Base-by-base conservation (phyloP, 1,140 invertebrate species). In the Saxidomus purpurata region DNA sequence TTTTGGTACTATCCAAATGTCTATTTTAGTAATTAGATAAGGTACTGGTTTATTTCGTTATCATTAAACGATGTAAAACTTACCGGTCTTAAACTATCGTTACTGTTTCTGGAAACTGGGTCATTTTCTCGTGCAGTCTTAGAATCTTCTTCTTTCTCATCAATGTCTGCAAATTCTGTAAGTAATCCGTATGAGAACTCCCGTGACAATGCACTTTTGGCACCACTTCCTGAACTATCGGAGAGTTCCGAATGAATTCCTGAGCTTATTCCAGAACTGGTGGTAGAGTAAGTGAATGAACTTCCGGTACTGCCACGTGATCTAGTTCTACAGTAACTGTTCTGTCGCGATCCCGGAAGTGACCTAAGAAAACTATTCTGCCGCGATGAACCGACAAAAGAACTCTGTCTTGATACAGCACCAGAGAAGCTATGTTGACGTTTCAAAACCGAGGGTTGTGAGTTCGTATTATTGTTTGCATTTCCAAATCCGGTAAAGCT, bases 261-360 rank as follows among this genome's bases (percentile, higher is more conserved):
- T 3, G 87, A 89, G 77, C 80, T 84, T 4, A 77, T 71, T 28
- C 87, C 87, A 0, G 87, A 89, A 84, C 87, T 89, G 17, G 87
- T 83, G 13, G 87, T 89, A 34, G 87, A 89, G 38, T 80, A 88
- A n/a, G 87, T 89, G 36, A 31, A 89, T 47, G 87, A 83, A 83
- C 80, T 89, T 77, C 87, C 81, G 38, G 87, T 89, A 74, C 87
- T 89, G 17, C 87, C 87, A 40, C 87, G 79, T 52, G 87, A 89
- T n/a, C 87, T 47, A 38, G 87, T 82, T 38, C 87, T 83, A 47
- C 52, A 77, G 67, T 83, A 83, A 47, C 69, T 84, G 69, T 83
- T 89, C 43, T 89, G 87, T 55, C 87, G n/a, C 9, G 80, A 88
- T 22, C 40, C 86, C 86, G 76, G 86, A n/a, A 88, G 77, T 22